Base-by-base conservation (phyloP, 2,888 invertebrate species). In the Encarsia formosa region DNA sequence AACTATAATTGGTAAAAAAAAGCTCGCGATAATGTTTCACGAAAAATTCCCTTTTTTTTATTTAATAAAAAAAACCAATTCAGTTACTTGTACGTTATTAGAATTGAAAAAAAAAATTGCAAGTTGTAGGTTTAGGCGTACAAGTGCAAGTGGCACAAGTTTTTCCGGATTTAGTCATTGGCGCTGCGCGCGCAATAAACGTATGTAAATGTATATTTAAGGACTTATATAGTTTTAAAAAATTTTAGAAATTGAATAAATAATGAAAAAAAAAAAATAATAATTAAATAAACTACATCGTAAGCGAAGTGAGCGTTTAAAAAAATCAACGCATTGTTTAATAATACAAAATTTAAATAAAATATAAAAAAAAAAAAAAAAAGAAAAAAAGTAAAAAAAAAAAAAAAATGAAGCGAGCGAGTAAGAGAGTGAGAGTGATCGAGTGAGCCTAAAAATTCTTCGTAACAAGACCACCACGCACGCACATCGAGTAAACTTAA, bases 151-250 rank as follows among this genome's bases (percentile, higher is more conserved):
- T 26, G 52, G 50, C 53, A 47, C 43, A 32, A 48, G 40, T 53
- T 52, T 56, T 35, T 44, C 47, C 52, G 44, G 50, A 40, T 32
- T 56, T 49, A 41, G 47, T 37, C 52, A 32, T 45, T 35, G 39
- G 49, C 47, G 44, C 44, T 56, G 42, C 31, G 42, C 49, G 39
- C 43, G 52, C 46, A 31, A 40, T 34, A 50, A 24, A 50, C 47
- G 18, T 53, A 53, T 53, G 45, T 50, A 32, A 56, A 56, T 56
- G 50, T 56, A 56, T 53, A n/a, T 56, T 49, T 52, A 53, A 56
- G 50, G 32, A 35, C n/a, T n/a, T n/a, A n/a, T 16, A 56, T 53
- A 50, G 50, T 48, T 53, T 56, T 48, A 48, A n/a, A n/a, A n/a
- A n/a, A 48, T 46, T 53, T 29, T 56, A 56, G 42, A 26, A 38